A percentile compares a stretch with the other conserved stretches of the same genome.
phyloP scores from a whole-genome alignment of 2,888 invertebrate genomes.

The Hypomecis punctinalis region DNA sequence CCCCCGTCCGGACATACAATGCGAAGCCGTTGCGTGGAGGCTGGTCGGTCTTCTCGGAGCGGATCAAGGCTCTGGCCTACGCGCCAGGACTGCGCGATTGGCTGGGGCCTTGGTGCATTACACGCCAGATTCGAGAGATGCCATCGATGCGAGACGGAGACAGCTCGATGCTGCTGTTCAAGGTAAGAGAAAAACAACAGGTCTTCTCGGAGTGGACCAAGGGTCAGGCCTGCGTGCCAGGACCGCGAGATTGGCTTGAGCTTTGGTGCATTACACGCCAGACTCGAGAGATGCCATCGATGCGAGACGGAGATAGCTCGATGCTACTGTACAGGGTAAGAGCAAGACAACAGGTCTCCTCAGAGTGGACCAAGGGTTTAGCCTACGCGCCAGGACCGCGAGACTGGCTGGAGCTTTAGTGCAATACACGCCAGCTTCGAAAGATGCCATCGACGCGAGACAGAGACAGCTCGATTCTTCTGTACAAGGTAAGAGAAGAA shows the following conservation, averaged over 20 bases:
- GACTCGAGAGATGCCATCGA: slow-evolving; percentile 88
- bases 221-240: slow-evolving; percentile 87
- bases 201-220: slow-evolving; percentile 59
- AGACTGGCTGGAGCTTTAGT: slow-evolving; percentile 82
- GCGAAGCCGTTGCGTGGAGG: slow-evolving; percentile 94
- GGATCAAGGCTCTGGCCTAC: slow-evolving; percentile 85
- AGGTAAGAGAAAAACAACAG: slow-evolving; percentile 71
- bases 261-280: slow-evolving; percentile 87
- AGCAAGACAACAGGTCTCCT: not conserved
- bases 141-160: slow-evolving; percentile 88
- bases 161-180: slow-evolving; percentile 94
- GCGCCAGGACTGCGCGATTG: slow-evolving; percentile 86
- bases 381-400: too few species aligned
- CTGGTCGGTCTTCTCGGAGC: slow-evolving; percentile 90
- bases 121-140: slow-evolving; percentile 87
- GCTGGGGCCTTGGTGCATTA: slow-evolving; percentile 86
- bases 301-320: slow-evolving; percentile 89
- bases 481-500: slow-evolving; percentile 87
- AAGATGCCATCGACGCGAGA: slow-evolving; percentile 87
- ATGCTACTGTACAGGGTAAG: slow-evolving; percentile 93
- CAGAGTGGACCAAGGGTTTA: too few species aligned
- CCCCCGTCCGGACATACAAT: slow-evolving; percentile 88
- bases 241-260: slow-evolving; percentile 85
- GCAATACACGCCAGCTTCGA: slow-evolving; percentile 87
- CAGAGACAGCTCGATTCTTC: slow-evolving; percentile 92